Percentiles rank a stretch among this genome's conserved stretches.
These are phyloP conservation scores for Sicus ferrugineus DNA, from an alignment of 2,888 invertebrate species.

Conservation along the genomic window DNA sequence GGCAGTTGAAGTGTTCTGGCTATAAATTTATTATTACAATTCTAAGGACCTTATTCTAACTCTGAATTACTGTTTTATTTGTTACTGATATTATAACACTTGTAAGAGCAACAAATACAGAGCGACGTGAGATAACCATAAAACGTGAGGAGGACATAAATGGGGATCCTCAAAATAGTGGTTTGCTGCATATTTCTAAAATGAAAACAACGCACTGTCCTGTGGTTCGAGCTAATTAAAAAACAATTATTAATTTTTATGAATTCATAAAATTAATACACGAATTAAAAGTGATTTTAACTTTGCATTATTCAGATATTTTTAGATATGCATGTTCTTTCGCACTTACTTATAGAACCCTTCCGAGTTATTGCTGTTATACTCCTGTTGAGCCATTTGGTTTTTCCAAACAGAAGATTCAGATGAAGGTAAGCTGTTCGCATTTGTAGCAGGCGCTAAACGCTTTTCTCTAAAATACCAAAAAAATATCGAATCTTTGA, in stretches of 20 bases:
- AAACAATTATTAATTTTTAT: neutral
- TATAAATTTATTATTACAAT: no score
- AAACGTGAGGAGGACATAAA: no score
- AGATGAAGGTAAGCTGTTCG: conserved; percentile 60
- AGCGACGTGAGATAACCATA: no score
- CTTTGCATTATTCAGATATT: neutral
- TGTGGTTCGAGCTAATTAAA: no score
- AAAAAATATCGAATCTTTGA: neutral
- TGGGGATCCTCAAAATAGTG: no score
- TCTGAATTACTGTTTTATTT: no score
- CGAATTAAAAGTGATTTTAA: neutral
- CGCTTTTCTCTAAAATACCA: conserved; percentile 57
- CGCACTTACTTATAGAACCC: conserved; percentile 60
- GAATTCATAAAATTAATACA: neutral
- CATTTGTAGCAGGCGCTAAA: conserved; percentile 61
- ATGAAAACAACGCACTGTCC: no score
- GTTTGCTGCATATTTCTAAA: no score
- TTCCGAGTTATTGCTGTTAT: conserved; percentile 62
- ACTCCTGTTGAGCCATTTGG: conserved; percentile 64
- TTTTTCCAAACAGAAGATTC: conserved; percentile 64
- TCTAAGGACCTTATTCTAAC: no score
- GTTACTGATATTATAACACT: no score
- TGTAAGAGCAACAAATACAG: no score
- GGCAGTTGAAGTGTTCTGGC: no score
- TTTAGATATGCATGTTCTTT: neutral